Percentiles rank a stretch among this genome's conserved stretches.
These are phyloP conservation scores for Amyelois transitella DNA, from an alignment of 1,140 invertebrate genomes.

Conservation along the genomic window DNA sequence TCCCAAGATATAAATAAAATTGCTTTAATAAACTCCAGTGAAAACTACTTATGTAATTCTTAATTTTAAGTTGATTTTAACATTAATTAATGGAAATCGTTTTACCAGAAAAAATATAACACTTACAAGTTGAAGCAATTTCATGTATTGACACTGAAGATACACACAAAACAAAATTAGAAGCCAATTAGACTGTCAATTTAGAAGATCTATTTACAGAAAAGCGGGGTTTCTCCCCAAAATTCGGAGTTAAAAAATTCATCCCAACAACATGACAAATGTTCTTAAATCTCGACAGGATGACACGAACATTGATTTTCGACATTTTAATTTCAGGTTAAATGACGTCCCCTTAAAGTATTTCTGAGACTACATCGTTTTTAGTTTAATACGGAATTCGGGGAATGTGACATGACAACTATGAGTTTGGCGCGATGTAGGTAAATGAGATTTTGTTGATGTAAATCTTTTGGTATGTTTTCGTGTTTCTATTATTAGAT, in stretches of 20 bases:
- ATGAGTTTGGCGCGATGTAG: neutral
- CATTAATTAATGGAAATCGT: too few species aligned
- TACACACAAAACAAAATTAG: conserved; percentile 33
- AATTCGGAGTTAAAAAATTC: conserved; percentile 30
- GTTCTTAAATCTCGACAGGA: conserved; percentile 16
- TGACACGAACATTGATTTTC: conserved; percentile 56
- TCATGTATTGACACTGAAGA: neutral
- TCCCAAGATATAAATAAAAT: too few species aligned
- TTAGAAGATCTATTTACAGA: conserved; percentile 37
- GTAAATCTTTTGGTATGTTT: neutral
- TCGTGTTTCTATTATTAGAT: too few species aligned
- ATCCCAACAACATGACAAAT: conserved; percentile 37
- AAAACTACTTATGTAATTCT: too few species aligned
- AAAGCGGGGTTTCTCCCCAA: conserved; percentile 18
- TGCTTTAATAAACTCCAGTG: too few species aligned
- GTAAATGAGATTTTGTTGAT: neutral
- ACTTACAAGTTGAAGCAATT: neutral
- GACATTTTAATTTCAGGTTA: conserved; percentile 67
- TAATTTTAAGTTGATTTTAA: too few species aligned
- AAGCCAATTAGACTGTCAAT: conserved; percentile 42
- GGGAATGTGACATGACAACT: neutral
- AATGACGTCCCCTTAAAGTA: conserved; percentile 41
- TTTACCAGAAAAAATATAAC: neutral
- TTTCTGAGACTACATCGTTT: conserved; percentile 19
- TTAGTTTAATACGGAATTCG: neutral